Percentiles rank a stretch among this genome's conserved stretches.
Evolutionary conservation across 2,888 invertebrate genomes (phyloP).

Genomic region (Cryptocephalus moraei): DNA sequence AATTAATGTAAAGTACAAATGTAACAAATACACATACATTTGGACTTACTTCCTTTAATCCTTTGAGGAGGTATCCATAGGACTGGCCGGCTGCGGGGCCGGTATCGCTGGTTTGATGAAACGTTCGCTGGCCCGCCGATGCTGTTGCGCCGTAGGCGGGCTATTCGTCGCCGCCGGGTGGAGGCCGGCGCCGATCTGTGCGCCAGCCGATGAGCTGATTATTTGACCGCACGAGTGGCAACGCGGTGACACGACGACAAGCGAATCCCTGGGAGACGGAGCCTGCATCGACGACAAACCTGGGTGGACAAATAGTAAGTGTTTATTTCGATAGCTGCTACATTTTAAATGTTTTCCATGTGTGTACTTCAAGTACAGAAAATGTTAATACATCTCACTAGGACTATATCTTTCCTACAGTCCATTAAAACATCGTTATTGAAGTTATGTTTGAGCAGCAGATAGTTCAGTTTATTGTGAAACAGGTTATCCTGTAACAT

Average conservation of each 20-base stretch:
- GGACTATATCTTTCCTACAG: too few species aligned
- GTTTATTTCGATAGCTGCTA: too few species aligned
- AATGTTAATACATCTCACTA: too few species aligned
- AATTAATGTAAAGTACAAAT: too few species aligned
- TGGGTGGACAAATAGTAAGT: conserved; percentile 3
- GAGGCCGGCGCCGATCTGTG: conserved; percentile 31
- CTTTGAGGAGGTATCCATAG: conserved; percentile 58
- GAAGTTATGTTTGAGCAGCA: too few species aligned
- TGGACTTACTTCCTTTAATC: conserved; percentile 20
- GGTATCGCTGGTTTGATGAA: conserved; percentile 83
- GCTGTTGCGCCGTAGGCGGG: conserved; percentile 43
- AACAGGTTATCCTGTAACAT: background rate
- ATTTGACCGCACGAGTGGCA: conserved; percentile 65
- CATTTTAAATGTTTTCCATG: too few species aligned
- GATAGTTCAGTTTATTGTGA: background rate
- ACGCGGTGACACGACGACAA: conserved; percentile 43
- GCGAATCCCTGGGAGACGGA: conserved; percentile 34
- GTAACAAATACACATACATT: background rate
- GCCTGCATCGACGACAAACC: conserved; percentile 33
- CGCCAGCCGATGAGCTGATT: conserved; percentile 37
- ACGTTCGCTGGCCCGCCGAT: conserved; percentile 60
- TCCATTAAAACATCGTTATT: too few species aligned
- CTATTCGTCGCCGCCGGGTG: conserved; percentile 35
- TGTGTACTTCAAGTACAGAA: too few species aligned
- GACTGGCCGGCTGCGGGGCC: conserved; percentile 48